Evolutionary conservation across 2,888 invertebrate genomes (phyloP).

Genomic region (Phytoseiulus persimilis): DNA sequence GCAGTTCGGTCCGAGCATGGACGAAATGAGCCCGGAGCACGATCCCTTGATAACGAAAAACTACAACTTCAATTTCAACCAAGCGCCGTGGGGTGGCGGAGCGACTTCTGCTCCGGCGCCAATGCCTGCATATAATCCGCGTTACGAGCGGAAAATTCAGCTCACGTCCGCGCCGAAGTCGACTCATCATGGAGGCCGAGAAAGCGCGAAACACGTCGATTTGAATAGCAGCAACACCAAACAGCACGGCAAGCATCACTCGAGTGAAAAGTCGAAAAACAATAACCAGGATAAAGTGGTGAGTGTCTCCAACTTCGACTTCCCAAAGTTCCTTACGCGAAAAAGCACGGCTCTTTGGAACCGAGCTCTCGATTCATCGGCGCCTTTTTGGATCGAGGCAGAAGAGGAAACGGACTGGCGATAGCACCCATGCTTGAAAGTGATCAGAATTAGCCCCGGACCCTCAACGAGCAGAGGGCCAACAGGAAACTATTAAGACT

Average conservation of each 20-base stretch:
- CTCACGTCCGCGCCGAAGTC: background rate
- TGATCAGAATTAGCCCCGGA: background rate
- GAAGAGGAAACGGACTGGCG: background rate
- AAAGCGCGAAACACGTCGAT: background rate
- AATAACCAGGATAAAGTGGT: slow-evolving; percentile 5
- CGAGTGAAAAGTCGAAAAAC: background rate
- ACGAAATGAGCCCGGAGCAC: slow-evolving; percentile 35
- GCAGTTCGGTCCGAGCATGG: slow-evolving; percentile 28
- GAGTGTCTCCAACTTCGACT: background rate
- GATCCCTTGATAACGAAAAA: slow-evolving; percentile 34
- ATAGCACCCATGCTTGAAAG: background rate
- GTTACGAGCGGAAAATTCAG: background rate
- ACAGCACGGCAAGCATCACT: background rate
- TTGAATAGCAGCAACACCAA: background rate
- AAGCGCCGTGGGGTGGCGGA: slow-evolving; percentile 32
- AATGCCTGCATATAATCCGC: background rate
- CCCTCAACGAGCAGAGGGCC: background rate
- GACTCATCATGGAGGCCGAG: slow-evolving; percentile 6
- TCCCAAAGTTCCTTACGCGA: too few relatives aligned
- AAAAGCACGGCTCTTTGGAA: too few relatives aligned
- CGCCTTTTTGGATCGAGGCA: background rate
- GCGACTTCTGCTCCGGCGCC: slow-evolving; percentile 10
- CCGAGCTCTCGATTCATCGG: background rate
- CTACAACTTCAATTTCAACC: slow-evolving; percentile 32
- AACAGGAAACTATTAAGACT: slow-evolving; percentile 32